Evolutionary conservation across 1,140 invertebrate species (phyloP).

Genomic region (Lordiphosa clarofinis): DNA sequence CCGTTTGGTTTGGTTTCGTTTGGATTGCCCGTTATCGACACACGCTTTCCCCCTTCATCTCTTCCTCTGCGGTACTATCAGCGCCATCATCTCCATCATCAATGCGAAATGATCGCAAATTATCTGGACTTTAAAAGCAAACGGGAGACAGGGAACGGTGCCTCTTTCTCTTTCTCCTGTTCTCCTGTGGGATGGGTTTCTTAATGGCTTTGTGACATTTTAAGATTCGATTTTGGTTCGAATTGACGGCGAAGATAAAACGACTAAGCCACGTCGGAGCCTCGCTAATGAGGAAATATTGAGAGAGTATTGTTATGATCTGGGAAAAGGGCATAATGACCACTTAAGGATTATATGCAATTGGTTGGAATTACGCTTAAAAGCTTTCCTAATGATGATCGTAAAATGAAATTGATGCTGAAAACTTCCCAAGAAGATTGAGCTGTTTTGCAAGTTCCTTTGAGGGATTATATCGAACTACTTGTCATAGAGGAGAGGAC

Average conservation of each 20-base stretch:
- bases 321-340: no score
- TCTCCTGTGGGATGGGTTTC: slow-evolving; percentile 18
- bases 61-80: slow-evolving; percentile 25
- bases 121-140: slow-evolving; percentile 50
- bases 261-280: neutral
- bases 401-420: no score
- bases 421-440: no score
- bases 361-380: no score
- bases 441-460: no score
- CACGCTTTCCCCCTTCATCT: neutral
- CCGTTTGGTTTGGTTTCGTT: no score
- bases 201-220: slow-evolving; percentile 65
- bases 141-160: neutral
- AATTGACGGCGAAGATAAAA: slow-evolving; percentile 50
- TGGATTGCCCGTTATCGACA: neutral
- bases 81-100: slow-evolving; percentile 72
- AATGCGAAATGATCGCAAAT: slow-evolving; percentile 71
- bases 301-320: no score
- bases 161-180: neutral
- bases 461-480: no score
- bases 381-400: no score
- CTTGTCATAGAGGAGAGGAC: no score
- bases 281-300: no score
- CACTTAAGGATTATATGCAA: no score
- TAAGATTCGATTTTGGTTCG: slow-evolving; percentile 53